Percentiles rank a stretch among this genome's conserved stretches.
Evolutionary conservation across 2,797 vertebrate species (phyloP).

Genomic region (Capromys pilorides): DNA sequence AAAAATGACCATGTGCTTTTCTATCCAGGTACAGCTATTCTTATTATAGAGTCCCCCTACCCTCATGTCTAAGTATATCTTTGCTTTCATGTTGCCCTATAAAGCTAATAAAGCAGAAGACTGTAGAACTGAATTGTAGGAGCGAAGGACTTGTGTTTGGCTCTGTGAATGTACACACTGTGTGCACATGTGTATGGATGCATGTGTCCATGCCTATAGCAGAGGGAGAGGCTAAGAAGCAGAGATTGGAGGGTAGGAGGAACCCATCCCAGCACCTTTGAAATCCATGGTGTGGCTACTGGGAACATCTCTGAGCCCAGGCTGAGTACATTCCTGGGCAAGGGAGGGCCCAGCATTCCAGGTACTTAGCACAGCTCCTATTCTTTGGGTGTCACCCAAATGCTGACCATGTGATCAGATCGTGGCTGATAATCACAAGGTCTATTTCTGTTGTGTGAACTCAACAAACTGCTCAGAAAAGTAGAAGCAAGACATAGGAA

Average conservation of each 20-base stretch:
- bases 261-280: neutral
- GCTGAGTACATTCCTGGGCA: neutral
- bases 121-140: neutral
- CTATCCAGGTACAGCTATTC: neutral
- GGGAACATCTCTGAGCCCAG: too few relatives aligned
- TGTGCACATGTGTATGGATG: too few relatives aligned
- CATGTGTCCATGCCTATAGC: neutral
- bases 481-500: neutral
- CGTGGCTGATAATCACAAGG: neutral
- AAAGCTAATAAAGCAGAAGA: neutral
- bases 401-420: neutral
- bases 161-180: neutral
- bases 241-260: neutral
- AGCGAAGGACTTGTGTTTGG: neutral
- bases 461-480: constrained; percentile 32
- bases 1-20: neutral
- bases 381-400: neutral
- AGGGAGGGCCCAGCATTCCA: accelerated
- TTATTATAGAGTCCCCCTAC: neutral
- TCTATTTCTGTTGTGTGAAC: neutral
- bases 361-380: accelerated
- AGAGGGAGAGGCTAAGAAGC: neutral
- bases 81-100: neutral
- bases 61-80: neutral
- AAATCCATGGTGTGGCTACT: neutral